Percentiles rank a stretch among this genome's conserved stretches.
Conservation (phyloP, 2,888 invertebrate species). For the Netelia inedita region DNA sequence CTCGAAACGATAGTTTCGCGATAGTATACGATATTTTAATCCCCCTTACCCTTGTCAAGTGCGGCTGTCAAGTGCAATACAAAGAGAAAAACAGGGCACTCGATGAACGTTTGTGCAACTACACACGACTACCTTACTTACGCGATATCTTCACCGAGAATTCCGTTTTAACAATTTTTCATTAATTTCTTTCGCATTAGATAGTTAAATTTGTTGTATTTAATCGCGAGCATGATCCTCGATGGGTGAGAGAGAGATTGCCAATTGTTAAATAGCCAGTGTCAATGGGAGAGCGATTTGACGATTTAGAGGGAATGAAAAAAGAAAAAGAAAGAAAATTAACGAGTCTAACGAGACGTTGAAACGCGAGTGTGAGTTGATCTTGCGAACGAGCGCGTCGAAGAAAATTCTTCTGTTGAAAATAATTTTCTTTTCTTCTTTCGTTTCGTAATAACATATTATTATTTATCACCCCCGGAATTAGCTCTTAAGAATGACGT, state of each 20-base stretch:
- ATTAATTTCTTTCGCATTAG: slow-evolving; percentile 76
- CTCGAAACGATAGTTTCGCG: slow-evolving; percentile 8
- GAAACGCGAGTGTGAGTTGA: slow-evolving; percentile 51
- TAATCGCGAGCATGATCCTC: slow-evolving; percentile 61
- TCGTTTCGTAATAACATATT: slow-evolving; percentile 65
- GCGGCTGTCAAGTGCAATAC: slow-evolving; percentile 43
- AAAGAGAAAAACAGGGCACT: slow-evolving; percentile 12
- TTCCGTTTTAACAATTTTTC: slow-evolving; percentile 72
- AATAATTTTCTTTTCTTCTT: slow-evolving; percentile 41
- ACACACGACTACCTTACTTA: slow-evolving; percentile 21
- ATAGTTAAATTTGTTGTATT: slow-evolving; percentile 80
- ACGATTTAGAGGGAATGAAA: slow-evolving; percentile 50
- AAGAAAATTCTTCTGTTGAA: slow-evolving; percentile 49
- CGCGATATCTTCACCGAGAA: slow-evolving; percentile 46
- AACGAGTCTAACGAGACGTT: slow-evolving; percentile 17
- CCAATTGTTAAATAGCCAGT: slow-evolving; percentile 57
- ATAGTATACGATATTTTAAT: slow-evolving; percentile 56
- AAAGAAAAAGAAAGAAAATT: slow-evolving; percentile 45
- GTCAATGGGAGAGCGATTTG: slow-evolving; percentile 23
- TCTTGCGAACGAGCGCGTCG: slow-evolving; percentile 56
- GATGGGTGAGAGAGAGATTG: slow-evolving; percentile 50
- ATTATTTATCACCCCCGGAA: slow-evolving; percentile 83
- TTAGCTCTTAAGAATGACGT: slow-evolving; percentile 84
- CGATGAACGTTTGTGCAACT: slow-evolving; percentile 35
- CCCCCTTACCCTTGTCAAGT: not conserved